phyloP scores from a whole-genome alignment of 2,888 invertebrate species.

The Beris morrisii region DNA sequence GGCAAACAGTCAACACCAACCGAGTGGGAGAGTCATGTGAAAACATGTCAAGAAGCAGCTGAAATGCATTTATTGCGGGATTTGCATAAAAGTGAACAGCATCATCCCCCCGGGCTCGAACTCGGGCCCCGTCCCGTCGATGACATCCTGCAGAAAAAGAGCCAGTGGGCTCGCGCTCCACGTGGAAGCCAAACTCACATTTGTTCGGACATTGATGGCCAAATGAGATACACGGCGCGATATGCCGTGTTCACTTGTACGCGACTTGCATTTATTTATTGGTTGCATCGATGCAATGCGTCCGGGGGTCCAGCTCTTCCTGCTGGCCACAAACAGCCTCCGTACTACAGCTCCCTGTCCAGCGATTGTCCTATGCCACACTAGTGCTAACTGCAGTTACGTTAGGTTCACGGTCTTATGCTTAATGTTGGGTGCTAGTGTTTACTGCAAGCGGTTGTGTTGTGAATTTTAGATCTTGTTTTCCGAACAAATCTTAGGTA shows the following conservation, averaged over 20 bases:
- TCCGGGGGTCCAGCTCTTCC: constrained; percentile 35
- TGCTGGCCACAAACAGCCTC: background rate
- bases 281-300: constrained; percentile 38
- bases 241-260: constrained; percentile 38
- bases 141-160: constrained; percentile 15
- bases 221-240: constrained; percentile 56
- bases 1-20: constrained; percentile 37
- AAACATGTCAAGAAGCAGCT: constrained; percentile 38
- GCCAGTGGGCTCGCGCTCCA: constrained; percentile 30
- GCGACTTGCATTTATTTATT: constrained; percentile 41
- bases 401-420: too few relatives aligned
- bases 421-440: too few relatives aligned
- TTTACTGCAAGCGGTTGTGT: constrained; percentile 8
- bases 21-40: constrained; percentile 39
- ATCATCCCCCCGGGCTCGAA: constrained; percentile 5
- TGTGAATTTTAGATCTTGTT: constrained; percentile 22
- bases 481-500: constrained; percentile 27
- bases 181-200: constrained; percentile 47
- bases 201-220: constrained; percentile 55
- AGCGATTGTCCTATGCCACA: too few relatives aligned
- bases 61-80: constrained; percentile 38
- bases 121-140: constrained; percentile 18
- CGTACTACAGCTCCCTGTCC: too few relatives aligned
- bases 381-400: too few relatives aligned
- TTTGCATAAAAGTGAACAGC: constrained; percentile 38